Evolutionary conservation across 2,113 vertebrate species (phyloP), one percentile per base, ranked within the genome.

Genomic region (Psettodes erumei): DNA sequence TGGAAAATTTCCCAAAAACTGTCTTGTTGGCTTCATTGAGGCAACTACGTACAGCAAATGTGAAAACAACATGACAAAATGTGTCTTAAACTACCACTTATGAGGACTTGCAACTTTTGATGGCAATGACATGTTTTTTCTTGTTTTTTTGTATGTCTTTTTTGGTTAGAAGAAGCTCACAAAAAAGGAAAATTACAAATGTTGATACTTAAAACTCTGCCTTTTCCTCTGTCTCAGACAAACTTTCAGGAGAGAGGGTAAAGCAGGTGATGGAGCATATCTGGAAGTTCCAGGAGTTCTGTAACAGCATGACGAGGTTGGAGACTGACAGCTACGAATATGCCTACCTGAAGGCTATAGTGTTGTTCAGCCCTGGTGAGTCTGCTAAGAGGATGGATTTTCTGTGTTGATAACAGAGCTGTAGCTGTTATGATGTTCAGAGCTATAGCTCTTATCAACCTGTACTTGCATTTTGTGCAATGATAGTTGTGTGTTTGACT

Each of bases 201-300:
- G 6, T 21, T 65, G 9, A 40, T 33, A 3, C 32, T 25, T 37
- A 2, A 65, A 80, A 71, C 15, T 69, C 12, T n/a, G 0, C 7
- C 2, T 56, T 50, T 30, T 53, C 27, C 58, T 75, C 25, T 28
- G 9, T 83, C 47, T 45, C 85, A 99, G 97, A 99, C 89, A 99
- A 99, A 89, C 93, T 98, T 71, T 98, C 97, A 5, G 95, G 96
- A 15, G 97, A 99, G 66, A 94, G 97, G 80, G 96, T 99, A 87
- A 99, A 97, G 86, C 95, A 97, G 91, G 98, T 99, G 79, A 99
- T 98, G 98, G 98, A 99, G 85, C 98, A 99, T 82, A 98, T 99
- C 87, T 99, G 98, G 98, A 99, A 99, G 91, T 96, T 99, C 62
- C 98, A 99, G 87, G 98, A 99, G 90, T 99, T 99, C 92, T 99